phyloP scores from a whole-genome alignment of 2,113 vertebrate genomes.

The Hemichromis elongatus region DNA sequence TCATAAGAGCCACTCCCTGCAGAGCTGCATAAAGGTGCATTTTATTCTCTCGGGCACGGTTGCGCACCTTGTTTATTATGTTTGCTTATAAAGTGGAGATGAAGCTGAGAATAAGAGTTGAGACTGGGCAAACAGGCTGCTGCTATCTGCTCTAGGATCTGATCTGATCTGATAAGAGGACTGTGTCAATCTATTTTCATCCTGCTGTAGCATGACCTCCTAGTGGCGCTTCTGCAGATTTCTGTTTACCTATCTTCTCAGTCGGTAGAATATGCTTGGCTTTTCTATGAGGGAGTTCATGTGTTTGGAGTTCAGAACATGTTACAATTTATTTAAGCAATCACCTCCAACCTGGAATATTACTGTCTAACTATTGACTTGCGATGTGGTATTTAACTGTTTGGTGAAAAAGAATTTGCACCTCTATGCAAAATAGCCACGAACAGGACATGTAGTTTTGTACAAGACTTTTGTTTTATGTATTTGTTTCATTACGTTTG shows the following conservation, averaged over 20 bases:
- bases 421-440: neutral
- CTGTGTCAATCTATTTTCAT: neutral
- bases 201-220: neutral
- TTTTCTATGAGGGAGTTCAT: neutral
- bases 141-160: slow-evolving; percentile 2
- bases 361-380: neutral
- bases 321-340: neutral
- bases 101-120: neutral
- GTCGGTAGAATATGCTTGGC: neutral
- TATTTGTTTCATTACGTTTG: neutral
- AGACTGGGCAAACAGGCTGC: neutral
- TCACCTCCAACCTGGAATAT: neutral
- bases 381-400: slow-evolving; percentile 17
- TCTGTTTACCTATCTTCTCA: neutral
- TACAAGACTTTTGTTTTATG: neutral
- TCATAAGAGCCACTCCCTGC: neutral
- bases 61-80: neutral
- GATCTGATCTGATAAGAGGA: neutral
- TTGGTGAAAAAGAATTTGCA: neutral
- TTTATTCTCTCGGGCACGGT: neutral
- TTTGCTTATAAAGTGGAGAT: neutral
- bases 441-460: neutral
- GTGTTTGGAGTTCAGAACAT: neutral
- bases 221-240: neutral
- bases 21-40: neutral